A percentile compares a stretch with the other conserved stretches of the same genome.
Evolutionary conservation across 2,797 vertebrate species (phyloP).

Genomic region (Tapera naevia): DNA sequence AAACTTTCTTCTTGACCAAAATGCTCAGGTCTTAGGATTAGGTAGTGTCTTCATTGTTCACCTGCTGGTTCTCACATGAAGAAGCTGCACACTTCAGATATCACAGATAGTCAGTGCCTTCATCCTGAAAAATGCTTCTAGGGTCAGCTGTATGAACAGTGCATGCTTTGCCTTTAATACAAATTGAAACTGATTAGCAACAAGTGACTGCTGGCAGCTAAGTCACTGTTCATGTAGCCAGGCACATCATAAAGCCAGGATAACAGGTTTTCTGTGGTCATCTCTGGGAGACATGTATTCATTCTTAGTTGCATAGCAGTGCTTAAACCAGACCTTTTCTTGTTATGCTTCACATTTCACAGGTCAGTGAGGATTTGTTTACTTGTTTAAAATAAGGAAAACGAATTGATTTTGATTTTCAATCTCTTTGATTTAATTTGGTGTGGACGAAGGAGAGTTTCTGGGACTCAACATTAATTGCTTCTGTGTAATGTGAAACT

Average conservation of each 20-base stretch:
- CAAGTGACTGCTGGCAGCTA: not conserved
- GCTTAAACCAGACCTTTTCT: not conserved
- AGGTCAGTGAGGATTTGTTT: not conserved
- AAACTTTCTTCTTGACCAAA: not conserved
- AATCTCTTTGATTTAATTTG: not conserved
- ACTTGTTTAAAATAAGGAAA: not conserved
- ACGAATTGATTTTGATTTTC: not conserved
- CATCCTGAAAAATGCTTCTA: not conserved
- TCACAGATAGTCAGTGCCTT: not conserved
- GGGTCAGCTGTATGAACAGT: not conserved
- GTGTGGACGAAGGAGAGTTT: not conserved
- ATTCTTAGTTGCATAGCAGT: not conserved
- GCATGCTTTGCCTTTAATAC: not conserved
- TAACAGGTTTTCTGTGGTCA: not conserved
- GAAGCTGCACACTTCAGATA: not conserved
- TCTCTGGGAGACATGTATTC: not conserved
- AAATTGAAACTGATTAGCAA: not conserved
- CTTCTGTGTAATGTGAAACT: not conserved
- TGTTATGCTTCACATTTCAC: not conserved
- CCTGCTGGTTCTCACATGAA: not conserved
- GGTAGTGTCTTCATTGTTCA: not conserved
- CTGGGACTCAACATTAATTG: not conserved
- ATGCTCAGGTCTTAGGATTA: not conserved
- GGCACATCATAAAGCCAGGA: not conserved
- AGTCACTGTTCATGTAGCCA: not conserved